Evolutionary conservation across 2,797 vertebrate genomes (phyloP).

Genomic region (Etheostoma nigrum): DNA sequence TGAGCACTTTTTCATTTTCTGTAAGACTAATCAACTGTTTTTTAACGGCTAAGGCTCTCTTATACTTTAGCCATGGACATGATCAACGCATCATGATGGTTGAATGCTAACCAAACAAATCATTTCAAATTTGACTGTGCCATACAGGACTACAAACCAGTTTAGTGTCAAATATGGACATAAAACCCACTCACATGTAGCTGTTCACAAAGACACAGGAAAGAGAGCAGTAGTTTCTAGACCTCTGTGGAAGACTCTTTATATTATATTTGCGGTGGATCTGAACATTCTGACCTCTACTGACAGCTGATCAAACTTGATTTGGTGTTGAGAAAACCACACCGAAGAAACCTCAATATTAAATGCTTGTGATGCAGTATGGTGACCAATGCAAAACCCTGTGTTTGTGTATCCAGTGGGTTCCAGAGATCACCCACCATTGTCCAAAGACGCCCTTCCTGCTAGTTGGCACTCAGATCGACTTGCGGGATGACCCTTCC

Average conservation of each 20-base stretch:
- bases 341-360: not conserved
- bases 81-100: not conserved
- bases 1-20: too few species aligned
- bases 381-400: not conserved
- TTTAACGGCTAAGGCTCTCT: not conserved
- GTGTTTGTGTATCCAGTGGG: conserved; percentile 79
- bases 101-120: not conserved
- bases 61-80: not conserved
- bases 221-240: not conserved
- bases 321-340: not conserved
- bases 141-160: not conserved
- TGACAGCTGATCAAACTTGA: not conserved
- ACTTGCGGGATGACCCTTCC: conserved; percentile 87
- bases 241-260: not conserved
- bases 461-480: conserved; percentile 88
- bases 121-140: not conserved
- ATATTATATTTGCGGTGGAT: not conserved
- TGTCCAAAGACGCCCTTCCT: conserved; percentile 91
- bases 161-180: not conserved
- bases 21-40: too few species aligned
- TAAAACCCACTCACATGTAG: not conserved
- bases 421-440: conserved; percentile 89
- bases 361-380: not conserved
- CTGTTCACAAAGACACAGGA: not conserved
- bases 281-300: not conserved